Evolutionary conservation across 2,797 vertebrate species (phyloP), one percentile per base, ranked within the genome.

Genomic region (Aldrovandia affinis): DNA sequence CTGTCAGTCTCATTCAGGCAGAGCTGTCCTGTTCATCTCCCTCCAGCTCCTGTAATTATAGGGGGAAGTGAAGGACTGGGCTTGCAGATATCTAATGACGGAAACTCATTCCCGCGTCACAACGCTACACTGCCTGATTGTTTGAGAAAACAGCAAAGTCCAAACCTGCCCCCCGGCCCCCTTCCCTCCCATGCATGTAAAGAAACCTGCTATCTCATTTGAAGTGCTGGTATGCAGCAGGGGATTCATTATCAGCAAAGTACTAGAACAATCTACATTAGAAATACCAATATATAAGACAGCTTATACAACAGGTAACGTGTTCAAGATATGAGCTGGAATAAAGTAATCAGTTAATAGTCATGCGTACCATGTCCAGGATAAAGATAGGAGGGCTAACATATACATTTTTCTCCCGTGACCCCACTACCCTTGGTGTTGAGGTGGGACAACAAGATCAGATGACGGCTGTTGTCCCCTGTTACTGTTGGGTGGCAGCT

Each of bases 391-490:
- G 57, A 82, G 85, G 78, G 87, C 87, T 87, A 83, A 82, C 80
- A 84, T 63, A 28, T 82, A 81, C 59, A 36, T 87, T 70, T 73
- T 65, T 57, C 57, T 78, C 70, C 83, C 55, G 87, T 85, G 83
- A 89, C 84, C 86, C 77, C 80, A 83, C 63, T 86, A 25, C 59
- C 78, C 54, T 80, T 25, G 78, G 78, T 54, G 28, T 79, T 28
- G 47, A 52, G n/a, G n/a, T 47, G 73, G 25, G 73, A 77, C 15
- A n/a, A n/a, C n/a, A 36, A 59, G 89, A 88, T 92, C 87, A 92
- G 87, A 92, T 91, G 90, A 83, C 89, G 93, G 87, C 89, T 90
- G 89, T 89, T 92, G 92, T 86, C 84, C 80, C 82, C 82, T 86
- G 84, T 88, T 87, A 90, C 86, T 85, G 83, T 85, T 88, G 87